Evolutionary conservation across 2,113 vertebrate species (phyloP).

Genomic region (Abramis brama): DNA sequence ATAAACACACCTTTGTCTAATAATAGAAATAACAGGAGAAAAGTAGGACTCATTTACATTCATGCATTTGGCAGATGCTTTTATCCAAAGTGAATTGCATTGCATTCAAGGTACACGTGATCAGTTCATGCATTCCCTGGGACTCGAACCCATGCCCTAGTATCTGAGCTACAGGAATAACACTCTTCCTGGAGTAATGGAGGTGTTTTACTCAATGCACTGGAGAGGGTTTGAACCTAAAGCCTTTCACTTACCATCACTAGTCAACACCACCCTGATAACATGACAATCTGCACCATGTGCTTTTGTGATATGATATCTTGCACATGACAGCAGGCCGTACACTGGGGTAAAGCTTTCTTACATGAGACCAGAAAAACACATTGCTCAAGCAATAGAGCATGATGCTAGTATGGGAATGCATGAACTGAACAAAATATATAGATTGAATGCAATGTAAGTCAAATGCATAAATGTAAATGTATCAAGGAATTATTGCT

Average conservation of each 20-base stretch:
- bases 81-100: not conserved
- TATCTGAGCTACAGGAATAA: not conserved
- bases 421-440: not conserved
- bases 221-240: not conserved
- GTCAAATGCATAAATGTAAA: not conserved
- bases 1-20: not conserved
- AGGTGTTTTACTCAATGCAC: not conserved
- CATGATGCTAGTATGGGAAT: not conserved
- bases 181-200: not conserved
- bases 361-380: not conserved
- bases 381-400: not conserved
- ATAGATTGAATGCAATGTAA: too few relatives aligned
- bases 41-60: not conserved
- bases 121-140: not conserved
- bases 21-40: not conserved
- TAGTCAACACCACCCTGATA: not conserved
- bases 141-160: not conserved
- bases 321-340: not conserved
- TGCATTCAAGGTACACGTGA: not conserved
- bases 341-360: not conserved
- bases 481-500: not conserved
- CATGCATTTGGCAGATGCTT: not conserved
- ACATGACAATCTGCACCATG: not conserved
- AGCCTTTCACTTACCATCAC: not conserved
- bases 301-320: not conserved